Conservation (phyloP, 2,797 vertebrate species). For the Rhinichthys osculus region DNA sequence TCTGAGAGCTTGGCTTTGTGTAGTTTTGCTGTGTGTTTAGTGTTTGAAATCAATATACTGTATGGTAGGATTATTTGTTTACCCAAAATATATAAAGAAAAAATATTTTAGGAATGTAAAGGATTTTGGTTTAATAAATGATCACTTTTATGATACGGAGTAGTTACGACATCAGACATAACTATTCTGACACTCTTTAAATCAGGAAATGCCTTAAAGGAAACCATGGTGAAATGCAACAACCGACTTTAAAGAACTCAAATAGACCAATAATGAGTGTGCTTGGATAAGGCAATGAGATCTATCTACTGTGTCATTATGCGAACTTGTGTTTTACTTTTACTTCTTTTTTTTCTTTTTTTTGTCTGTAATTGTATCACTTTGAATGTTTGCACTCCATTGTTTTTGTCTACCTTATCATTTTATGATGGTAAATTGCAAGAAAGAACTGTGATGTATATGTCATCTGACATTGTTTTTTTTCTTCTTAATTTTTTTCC, state of each 20-base stretch:
- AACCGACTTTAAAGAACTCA: background rate
- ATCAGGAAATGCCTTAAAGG: constrained; percentile 22
- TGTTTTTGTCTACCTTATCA: background rate
- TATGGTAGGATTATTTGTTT: constrained; percentile 42
- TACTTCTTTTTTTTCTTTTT: background rate
- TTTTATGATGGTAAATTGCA: constrained; percentile 8
- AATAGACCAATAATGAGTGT: background rate
- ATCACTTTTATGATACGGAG: background rate
- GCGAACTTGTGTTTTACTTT: background rate
- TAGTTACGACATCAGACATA: background rate
- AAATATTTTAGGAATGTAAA: constrained; percentile 42
- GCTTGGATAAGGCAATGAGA: constrained; percentile 4
- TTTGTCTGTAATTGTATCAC: background rate
- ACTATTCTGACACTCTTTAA: background rate
- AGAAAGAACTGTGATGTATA: background rate
- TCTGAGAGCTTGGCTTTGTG: constrained; percentile 29
- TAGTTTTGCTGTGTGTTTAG: constrained; percentile 46
- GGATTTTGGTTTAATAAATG: constrained; percentile 27
- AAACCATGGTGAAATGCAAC: background rate
- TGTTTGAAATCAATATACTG: constrained; percentile 51
- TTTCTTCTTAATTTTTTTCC: background rate
- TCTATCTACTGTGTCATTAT: constrained; percentile 15
- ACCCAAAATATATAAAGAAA: constrained; percentile 5
- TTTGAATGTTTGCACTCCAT: constrained; percentile 8
- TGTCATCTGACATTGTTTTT: background rate